Evolutionary conservation across 2,888 invertebrate species (phyloP).

Genomic region (Meganola albula): DNA sequence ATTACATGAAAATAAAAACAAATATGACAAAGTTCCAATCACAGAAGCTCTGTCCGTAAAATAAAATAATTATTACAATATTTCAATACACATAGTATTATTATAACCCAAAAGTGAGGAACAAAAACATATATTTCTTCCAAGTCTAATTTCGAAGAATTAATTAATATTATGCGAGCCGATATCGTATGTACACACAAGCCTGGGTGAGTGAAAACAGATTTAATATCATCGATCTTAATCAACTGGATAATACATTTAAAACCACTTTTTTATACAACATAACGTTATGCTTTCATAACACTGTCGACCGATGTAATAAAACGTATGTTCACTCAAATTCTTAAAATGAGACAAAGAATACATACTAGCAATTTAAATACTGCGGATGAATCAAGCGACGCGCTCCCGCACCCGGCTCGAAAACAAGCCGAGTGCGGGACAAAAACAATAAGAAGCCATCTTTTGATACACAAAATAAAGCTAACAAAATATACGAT

Average conservation of each 20-base stretch:
- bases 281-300: too few species aligned
- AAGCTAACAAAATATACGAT: constrained; percentile 74
- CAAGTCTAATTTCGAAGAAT: constrained; percentile 42
- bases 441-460: constrained; percentile 56
- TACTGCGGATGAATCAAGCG: constrained; percentile 43
- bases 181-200: constrained; percentile 53
- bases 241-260: too few species aligned
- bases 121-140: constrained; percentile 41
- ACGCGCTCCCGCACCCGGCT: constrained; percentile 30
- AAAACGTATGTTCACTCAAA: constrained; percentile 9
- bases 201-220: constrained; percentile 28
- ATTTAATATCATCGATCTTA: background rate
- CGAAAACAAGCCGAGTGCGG: constrained; percentile 40
- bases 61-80: constrained; percentile 45
- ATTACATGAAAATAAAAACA: constrained; percentile 51
- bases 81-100: constrained; percentile 44
- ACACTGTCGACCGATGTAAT: background rate
- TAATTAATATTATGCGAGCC: constrained; percentile 52
- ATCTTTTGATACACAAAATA: constrained; percentile 61
- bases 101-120: constrained; percentile 42
- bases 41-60: constrained; percentile 48
- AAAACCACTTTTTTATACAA: too few species aligned
- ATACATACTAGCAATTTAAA: constrained; percentile 61
- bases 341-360: constrained; percentile 37
- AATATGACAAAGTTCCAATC: constrained; percentile 51